A percentile compares a stretch with the other conserved stretches of the same genome.
Conservation (phyloP, 2,113 vertebrate genomes). For the Misgurnus mizolepis region DNA sequence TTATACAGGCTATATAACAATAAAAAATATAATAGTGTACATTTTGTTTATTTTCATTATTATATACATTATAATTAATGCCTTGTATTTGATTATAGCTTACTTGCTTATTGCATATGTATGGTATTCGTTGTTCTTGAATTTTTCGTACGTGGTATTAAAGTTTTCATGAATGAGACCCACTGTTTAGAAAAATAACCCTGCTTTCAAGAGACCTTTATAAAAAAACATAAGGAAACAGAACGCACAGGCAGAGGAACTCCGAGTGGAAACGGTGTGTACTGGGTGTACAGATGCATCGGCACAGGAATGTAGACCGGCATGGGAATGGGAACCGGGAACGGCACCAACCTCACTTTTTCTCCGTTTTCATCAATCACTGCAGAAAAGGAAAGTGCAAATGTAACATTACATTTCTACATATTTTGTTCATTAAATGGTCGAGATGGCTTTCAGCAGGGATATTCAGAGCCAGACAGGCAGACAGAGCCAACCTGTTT, state of each 20-base stretch:
- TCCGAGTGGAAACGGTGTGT: conserved; percentile 85
- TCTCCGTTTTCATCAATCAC: conserved; percentile 55
- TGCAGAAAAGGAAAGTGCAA: not conserved
- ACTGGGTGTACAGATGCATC: conserved; percentile 92
- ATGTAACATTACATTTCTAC: not conserved
- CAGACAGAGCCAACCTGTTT: conserved; percentile 11
- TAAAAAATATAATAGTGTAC: no score
- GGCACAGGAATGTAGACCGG: conserved; percentile 94
- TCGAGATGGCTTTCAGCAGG: no score
- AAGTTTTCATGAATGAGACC: no score
- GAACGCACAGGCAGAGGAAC: conserved; percentile 87
- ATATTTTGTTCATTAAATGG: not conserved
- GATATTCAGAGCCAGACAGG: not conserved
- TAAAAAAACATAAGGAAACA: not conserved
- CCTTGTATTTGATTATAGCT: no score
- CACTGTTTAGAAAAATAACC: not conserved
- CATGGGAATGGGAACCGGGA: conserved; percentile 89
- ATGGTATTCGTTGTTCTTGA: no score
- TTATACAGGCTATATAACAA: no score
- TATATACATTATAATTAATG: no score
- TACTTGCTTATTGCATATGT: no score
- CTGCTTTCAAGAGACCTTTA: not conserved
- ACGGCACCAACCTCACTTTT: conserved; percentile 81
- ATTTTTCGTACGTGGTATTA: no score
- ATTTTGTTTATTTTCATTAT: no score